Evolutionary conservation across 2,797 vertebrate species (phyloP), one percentile per base, ranked within the genome.

Genomic region (Urocyon cinereoargenteus): DNA sequence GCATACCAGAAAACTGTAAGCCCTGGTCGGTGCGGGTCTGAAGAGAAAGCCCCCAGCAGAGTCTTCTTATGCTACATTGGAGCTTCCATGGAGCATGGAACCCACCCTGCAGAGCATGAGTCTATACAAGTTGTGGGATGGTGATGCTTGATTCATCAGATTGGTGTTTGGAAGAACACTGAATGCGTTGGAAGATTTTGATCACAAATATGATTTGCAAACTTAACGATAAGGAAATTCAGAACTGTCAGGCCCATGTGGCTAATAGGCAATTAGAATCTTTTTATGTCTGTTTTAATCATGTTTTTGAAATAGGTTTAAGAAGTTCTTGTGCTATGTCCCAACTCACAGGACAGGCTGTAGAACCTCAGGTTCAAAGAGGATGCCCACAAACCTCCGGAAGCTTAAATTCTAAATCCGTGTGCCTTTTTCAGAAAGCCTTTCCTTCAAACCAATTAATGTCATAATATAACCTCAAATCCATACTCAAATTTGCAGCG

Each of bases 21-120:
- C 99, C 99, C 31, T 99, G 99, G 99, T 99, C 99, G 28, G 99
- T 99, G 8, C 99, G 98, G 66, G 99, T 99, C 55, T 99, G 98
- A 99, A 92, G 92, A 84, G 16, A 78, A 93, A 28, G 21, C 53
- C 0, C 57, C 26, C 75, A 40, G 53, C 40, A 16, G 36, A 79
- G 83, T 85, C n/a, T 61, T 61, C 51, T 18, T 12, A 2, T 99
- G 11, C 49, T 14, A 13, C 1, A 0, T 2, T 1, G 2, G 45
- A 11, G 24, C 19, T 6, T 92, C 86, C 22, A 0, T 0, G 88
- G 64, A 83, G 49, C 10, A 14, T 10, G 55, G 79, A 57, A 26
- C 12, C 1, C 2, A 0, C 2, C 2, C 57, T 24, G 9, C 14
- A 78, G 82, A 57, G 19, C 12, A 5, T 1, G 34, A 79, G 40